Percentiles rank a stretch among this genome's conserved stretches.
Evolutionary conservation across 2,113 vertebrate species (phyloP).

Genomic region (Centropus bengalensis): DNA sequence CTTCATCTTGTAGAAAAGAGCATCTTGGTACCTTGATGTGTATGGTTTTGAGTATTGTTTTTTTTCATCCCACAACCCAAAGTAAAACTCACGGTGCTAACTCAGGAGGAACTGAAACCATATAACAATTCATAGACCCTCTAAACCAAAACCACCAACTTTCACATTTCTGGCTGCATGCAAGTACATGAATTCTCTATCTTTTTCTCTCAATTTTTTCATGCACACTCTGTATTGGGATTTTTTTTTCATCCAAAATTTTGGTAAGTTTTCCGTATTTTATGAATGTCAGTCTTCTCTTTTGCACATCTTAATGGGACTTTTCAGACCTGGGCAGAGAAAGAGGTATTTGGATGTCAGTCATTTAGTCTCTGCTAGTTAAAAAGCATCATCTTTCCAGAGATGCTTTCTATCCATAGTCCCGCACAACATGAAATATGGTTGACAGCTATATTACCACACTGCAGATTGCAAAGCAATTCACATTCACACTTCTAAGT

Average conservation of each 20-base stretch:
- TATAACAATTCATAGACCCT: not conserved
- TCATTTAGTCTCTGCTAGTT: not conserved
- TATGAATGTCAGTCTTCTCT: not conserved
- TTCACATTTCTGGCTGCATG: constrained; percentile 9
- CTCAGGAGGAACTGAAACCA: constrained; percentile 42
- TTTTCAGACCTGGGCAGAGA: not conserved
- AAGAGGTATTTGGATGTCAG: not conserved
- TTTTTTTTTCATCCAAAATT: not conserved
- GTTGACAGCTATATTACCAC: constrained; percentile 66
- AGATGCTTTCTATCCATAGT: constrained; percentile 51
- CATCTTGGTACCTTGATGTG: not conserved
- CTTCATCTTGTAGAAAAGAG: not conserved
- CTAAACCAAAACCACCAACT: constrained; percentile 42
- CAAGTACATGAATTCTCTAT: not conserved
- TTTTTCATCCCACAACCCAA: not conserved
- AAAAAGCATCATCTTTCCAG: constrained; percentile 16
- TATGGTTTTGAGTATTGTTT: constrained; percentile 1
- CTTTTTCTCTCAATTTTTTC: not conserved
- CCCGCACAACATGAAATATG: constrained; percentile 58
- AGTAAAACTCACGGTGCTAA: not conserved
- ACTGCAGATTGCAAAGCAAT: constrained; percentile 65
- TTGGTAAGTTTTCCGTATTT: not conserved
- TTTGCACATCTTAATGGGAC: not conserved
- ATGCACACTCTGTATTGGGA: not conserved
- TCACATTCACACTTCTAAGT: constrained; percentile 69